A percentile compares a stretch with the other conserved stretches of the same genome.
phyloP scores from a whole-genome alignment of 2,888 invertebrate genomes.

The Agrenia bidenticulata region DNA sequence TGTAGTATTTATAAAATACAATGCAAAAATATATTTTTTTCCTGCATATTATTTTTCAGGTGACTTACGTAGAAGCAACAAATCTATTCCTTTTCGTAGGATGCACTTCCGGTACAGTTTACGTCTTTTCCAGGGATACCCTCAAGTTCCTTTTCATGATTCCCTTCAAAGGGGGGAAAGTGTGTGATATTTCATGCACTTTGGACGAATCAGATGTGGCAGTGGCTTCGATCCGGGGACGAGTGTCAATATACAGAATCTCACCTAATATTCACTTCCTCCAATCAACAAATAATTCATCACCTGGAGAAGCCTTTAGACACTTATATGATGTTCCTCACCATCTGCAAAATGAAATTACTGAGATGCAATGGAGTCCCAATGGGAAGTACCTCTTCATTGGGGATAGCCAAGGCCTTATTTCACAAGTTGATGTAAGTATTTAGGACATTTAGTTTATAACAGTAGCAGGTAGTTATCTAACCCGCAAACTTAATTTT shows the following conservation, averaged over 20 bases:
- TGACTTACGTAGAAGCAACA: conserved; percentile 48
- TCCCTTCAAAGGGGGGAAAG: conserved; percentile 52
- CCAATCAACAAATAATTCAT: conserved; percentile 17
- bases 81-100: conserved; percentile 49
- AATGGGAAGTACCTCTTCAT: conserved; percentile 51
- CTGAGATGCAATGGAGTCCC: conserved; percentile 50
- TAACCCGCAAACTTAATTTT: background rate
- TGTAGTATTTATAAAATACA: no score
- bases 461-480: no score
- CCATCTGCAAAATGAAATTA: conserved; percentile 49
- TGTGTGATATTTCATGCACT: conserved; percentile 44
- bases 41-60: no score
- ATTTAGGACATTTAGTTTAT: no score
- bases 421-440: conserved; percentile 51
- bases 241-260: conserved; percentile 46
- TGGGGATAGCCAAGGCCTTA: conserved; percentile 48
- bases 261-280: conserved; percentile 35
- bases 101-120: conserved; percentile 47
- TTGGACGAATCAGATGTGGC: conserved; percentile 50
- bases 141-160: conserved; percentile 48
- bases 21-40: no score
- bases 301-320: conserved; percentile 34
- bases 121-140: conserved; percentile 48
- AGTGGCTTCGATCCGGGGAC: conserved; percentile 47
- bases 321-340: conserved; percentile 44